Conservation (phyloP, 2,113 vertebrate species). For the Axis porcinus region DNA sequence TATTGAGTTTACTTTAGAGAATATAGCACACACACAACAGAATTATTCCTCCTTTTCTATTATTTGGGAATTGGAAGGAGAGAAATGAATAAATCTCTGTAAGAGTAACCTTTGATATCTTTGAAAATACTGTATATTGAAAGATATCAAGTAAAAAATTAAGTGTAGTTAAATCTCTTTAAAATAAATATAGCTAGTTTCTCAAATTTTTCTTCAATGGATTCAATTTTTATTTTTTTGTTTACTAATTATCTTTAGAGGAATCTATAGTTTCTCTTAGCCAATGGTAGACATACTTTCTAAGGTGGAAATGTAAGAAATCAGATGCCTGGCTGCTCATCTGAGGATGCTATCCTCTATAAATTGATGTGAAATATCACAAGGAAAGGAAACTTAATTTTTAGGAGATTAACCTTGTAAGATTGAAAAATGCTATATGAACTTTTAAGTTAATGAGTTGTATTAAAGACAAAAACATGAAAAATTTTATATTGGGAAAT, state of each 20-base stretch:
- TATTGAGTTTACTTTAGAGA: not conserved
- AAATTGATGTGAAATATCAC: not conserved
- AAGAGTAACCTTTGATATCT: not conserved
- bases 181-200: not conserved
- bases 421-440: not conserved
- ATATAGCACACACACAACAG: not conserved
- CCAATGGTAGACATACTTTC: not conserved
- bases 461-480: not conserved
- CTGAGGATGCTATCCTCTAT: not conserved
- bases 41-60: not conserved
- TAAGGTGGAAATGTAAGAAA: not conserved
- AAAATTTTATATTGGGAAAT: not conserved
- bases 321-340: not conserved
- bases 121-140: not conserved
- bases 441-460: slow-evolving; percentile 18
- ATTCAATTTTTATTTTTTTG: not conserved
- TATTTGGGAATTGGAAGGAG: not conserved
- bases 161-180: not conserved
- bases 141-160: not conserved
- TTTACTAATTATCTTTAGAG: not conserved
- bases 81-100: not conserved
- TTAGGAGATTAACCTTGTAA: not conserved
- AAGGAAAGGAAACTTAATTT: not conserved
- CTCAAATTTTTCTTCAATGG: not conserved
- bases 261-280: not conserved